Evolutionary conservation across 2,888 invertebrate genomes (phyloP).

Genomic region (Griposia aprilina): DNA sequence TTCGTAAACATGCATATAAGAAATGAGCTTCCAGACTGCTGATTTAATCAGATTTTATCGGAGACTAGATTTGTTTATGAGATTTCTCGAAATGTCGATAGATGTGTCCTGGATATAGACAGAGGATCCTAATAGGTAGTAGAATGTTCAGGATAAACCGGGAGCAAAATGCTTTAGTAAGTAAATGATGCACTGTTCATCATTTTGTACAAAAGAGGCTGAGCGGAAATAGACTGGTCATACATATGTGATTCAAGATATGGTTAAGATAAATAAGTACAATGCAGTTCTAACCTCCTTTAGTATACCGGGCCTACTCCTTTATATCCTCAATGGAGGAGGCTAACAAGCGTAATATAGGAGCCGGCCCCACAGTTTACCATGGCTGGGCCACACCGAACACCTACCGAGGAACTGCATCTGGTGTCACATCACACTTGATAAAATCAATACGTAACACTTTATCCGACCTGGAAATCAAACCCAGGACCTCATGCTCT

Average conservation of each 20-base stretch:
- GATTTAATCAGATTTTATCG: neutral
- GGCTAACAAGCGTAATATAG: neutral
- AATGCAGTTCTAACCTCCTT: neutral
- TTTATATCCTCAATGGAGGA: neutral
- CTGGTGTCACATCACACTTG: no score
- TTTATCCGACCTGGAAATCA: neutral
- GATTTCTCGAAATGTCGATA: neutral
- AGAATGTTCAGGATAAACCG: neutral
- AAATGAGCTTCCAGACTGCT: neutral
- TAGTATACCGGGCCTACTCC: neutral
- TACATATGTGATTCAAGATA: neutral
- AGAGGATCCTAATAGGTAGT: neutral
- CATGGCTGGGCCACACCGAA: neutral
- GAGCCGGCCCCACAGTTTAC: neutral
- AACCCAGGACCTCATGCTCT: neutral
- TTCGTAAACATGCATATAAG: neutral
- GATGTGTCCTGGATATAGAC: neutral
- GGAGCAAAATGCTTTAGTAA: neutral
- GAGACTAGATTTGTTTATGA: neutral
- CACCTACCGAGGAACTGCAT: neutral
- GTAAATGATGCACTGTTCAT: neutral
- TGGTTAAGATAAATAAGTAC: neutral
- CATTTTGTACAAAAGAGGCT: neutral
- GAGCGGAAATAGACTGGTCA: neutral
- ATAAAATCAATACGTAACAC: neutral